phyloP scores from a whole-genome alignment of 2,113 vertebrate species.

The Urocynchramus pylzowi region DNA sequence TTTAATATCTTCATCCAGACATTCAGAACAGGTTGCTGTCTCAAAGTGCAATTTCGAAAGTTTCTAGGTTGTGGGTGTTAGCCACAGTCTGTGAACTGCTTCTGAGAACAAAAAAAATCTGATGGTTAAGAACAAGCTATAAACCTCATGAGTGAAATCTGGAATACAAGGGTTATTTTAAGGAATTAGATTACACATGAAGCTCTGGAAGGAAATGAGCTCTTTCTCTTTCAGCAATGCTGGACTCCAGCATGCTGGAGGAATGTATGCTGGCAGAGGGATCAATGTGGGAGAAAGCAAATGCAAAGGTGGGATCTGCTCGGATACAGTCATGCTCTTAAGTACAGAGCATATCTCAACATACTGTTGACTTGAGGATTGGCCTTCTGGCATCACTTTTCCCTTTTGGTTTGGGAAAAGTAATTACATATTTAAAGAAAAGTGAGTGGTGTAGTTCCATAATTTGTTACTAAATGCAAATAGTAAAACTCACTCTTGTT shows the following conservation, averaged over 20 bases:
- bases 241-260: background rate
- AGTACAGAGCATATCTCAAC: background rate
- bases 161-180: background rate
- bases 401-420: background rate
- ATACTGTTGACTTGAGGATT: background rate
- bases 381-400: background rate
- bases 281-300: background rate
- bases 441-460: background rate
- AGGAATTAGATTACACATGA: background rate
- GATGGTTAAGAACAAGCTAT: background rate
- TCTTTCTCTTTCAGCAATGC: background rate
- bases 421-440: background rate
- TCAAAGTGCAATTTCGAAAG: background rate
- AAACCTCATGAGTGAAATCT: background rate
- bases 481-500: background rate
- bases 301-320: background rate
- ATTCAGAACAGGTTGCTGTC: background rate
- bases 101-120: background rate
- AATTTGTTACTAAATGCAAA: background rate
- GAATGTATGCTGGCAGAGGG: background rate
- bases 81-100: background rate
- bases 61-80: background rate
- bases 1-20: background rate
- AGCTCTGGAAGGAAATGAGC: background rate
- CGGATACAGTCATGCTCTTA: background rate